Evolutionary conservation across 2,113 vertebrate species (phyloP).

Genomic region (Apus apus): DNA sequence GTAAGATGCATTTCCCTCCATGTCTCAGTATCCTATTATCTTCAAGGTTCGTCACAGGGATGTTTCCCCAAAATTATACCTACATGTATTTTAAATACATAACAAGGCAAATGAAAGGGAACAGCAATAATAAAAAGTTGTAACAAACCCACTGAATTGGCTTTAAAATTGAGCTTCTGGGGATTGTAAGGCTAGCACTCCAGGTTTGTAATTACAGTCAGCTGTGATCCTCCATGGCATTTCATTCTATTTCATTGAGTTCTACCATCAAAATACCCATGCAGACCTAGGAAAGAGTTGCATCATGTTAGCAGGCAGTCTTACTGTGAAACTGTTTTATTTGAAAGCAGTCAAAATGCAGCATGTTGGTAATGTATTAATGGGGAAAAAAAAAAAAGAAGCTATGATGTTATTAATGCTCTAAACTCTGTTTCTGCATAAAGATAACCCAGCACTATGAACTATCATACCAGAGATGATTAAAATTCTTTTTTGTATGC

Average conservation of each 20-base stretch:
- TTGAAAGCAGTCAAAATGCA: neutral
- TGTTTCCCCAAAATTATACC: neutral
- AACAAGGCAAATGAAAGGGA: neutral
- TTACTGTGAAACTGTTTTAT: neutral
- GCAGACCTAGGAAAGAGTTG: neutral
- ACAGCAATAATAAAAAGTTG: neutral
- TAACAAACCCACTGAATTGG: neutral
- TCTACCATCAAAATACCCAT: neutral
- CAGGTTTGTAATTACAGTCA: neutral
- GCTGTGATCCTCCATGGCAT: neutral
- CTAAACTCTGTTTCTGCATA: neutral
- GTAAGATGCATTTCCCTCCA: neutral
- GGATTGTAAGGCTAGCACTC: neutral
- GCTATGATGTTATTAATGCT: neutral
- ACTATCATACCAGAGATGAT: neutral
- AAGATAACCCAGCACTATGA: neutral
- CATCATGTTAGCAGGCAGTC: neutral
- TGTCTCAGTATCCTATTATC: neutral
- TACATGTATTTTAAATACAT: neutral
- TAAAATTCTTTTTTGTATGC: neutral
- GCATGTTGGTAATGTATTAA: fast-evolving
- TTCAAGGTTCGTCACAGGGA: neutral
- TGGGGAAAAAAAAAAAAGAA: no score
- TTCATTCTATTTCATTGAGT: neutral
- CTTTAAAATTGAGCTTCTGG: neutral